A percentile compares a stretch with the other conserved stretches of the same genome.
Evolutionary conservation across 2,113 vertebrate genomes (phyloP).

Genomic region (Hyla sarda): DNA sequence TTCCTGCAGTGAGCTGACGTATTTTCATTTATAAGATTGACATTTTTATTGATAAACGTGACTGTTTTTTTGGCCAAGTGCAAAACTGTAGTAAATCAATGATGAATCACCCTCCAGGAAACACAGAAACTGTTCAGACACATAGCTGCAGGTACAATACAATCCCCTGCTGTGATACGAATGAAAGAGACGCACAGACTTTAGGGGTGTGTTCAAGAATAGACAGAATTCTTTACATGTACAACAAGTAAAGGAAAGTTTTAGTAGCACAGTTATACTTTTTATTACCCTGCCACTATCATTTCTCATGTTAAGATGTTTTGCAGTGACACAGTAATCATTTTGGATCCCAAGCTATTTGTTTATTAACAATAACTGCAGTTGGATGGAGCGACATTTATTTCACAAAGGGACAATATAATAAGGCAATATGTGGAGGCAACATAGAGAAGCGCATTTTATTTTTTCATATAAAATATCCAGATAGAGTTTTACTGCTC

Average conservation of each 20-base stretch:
- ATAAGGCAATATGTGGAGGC: not conserved
- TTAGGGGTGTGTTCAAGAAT: slow-evolving; percentile 43
- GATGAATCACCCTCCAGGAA: slow-evolving; percentile 46
- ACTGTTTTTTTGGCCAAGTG: slow-evolving; percentile 55
- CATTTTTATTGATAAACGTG: slow-evolving; percentile 59
- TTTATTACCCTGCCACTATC: not conserved
- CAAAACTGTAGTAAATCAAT: slow-evolving; percentile 58
- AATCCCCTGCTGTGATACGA: slow-evolving; percentile 42
- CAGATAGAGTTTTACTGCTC: no score
- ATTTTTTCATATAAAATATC: no score
- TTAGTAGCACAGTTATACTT: slow-evolving; percentile 32
- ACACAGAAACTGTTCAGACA: slow-evolving; percentile 55
- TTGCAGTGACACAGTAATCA: not conserved
- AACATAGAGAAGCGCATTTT: no score
- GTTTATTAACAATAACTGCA: not conserved
- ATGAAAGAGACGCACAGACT: slow-evolving; percentile 44
- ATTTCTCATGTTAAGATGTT: not conserved
- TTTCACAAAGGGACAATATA: not conserved
- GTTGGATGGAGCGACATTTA: not conserved
- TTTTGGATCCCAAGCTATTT: not conserved
- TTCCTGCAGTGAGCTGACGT: slow-evolving; percentile 57
- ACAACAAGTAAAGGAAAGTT: not conserved
- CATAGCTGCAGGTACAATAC: slow-evolving; percentile 57
- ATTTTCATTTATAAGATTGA: slow-evolving; percentile 56
- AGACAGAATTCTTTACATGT: slow-evolving; percentile 20